phyloP scores from a whole-genome alignment of 2,113 vertebrate species.

The Lutjanus erythropterus region DNA sequence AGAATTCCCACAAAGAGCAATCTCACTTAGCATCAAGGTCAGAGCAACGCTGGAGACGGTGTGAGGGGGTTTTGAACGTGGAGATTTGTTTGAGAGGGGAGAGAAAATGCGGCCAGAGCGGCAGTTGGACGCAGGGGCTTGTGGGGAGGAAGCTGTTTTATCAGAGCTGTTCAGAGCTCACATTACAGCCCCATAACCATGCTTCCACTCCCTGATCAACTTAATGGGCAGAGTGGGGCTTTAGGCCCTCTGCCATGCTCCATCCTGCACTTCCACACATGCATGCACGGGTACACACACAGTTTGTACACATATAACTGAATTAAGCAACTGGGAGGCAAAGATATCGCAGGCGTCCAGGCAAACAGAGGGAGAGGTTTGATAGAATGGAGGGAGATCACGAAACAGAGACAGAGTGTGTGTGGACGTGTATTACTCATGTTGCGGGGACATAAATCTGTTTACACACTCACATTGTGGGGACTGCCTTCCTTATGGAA shows the following conservation, averaged over 20 bases:
- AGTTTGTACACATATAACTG: slow-evolving; percentile 24
- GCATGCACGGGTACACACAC: slow-evolving; percentile 23
- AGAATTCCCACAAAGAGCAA: slow-evolving; percentile 45
- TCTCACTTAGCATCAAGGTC: slow-evolving; percentile 57
- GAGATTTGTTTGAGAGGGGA: neutral
- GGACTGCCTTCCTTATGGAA: no score
- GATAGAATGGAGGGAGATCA: slow-evolving; percentile 15
- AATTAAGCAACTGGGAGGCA: slow-evolving; percentile 55
- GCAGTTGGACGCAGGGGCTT: slow-evolving; percentile 26
- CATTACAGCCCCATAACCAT: slow-evolving; percentile 70
- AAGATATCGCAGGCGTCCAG: slow-evolving; percentile 38
- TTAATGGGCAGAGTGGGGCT: slow-evolving; percentile 70
- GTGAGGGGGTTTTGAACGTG: slow-evolving; percentile 7
- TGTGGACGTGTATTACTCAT: no score
- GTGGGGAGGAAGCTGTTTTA: slow-evolving; percentile 52
- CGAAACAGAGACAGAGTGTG: neutral
- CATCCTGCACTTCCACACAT: slow-evolving; percentile 24
- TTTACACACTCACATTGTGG: no score
- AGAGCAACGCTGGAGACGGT: slow-evolving; percentile 4
- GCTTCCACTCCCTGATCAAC: slow-evolving; percentile 67
- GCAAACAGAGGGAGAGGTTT: slow-evolving; percentile 3
- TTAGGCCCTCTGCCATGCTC: slow-evolving; percentile 59
- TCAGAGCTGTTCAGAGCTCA: slow-evolving; percentile 73
- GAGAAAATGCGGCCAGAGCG: slow-evolving; percentile 1
- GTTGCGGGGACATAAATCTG: no score